Conservation (phyloP, 2,888 invertebrate genomes). For the Helleia helle region DNA sequence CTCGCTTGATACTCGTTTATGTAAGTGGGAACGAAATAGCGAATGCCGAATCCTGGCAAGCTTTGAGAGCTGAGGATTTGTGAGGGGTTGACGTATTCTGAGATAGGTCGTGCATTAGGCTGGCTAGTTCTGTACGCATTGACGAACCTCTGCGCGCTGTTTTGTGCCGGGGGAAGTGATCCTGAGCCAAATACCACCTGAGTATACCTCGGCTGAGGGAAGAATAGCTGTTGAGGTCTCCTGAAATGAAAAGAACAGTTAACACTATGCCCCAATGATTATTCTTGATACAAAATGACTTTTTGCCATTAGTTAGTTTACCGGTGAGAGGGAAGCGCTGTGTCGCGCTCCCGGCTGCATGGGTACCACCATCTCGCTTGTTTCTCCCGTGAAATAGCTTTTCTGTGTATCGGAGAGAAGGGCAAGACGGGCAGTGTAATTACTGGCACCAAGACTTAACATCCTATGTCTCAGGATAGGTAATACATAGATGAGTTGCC, state of each 20-base stretch:
- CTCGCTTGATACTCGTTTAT: constrained; percentile 29
- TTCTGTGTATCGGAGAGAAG: too few species aligned
- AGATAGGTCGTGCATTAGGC: constrained; percentile 29
- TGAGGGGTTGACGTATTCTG: constrained; percentile 40
- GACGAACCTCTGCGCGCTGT: constrained; percentile 56
- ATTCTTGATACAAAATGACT: too few species aligned
- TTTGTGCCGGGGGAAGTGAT: constrained; percentile 30
- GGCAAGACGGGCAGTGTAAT: too few species aligned
- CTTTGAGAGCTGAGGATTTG: constrained; percentile 52
- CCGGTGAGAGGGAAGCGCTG: too few species aligned
- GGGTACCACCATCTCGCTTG: too few species aligned
- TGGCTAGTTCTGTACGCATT: constrained; percentile 49
- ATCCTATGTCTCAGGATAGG: too few species aligned
- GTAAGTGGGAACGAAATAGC: constrained; percentile 53
- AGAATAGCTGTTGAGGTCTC: constrained; percentile 55
- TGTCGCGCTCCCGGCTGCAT: too few species aligned
- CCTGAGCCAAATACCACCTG: constrained; percentile 41
- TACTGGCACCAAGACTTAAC: too few species aligned
- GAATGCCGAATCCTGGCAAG: constrained; percentile 52
- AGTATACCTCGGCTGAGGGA: constrained; percentile 56
- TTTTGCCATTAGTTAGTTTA: too few species aligned
- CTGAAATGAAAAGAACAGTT: constrained; percentile 30
- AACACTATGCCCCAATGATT: not conserved
- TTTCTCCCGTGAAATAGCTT: too few species aligned
- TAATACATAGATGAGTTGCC: too few species aligned